These are phyloP conservation scores for Hypomecis punctinalis DNA, from an alignment of 2,888 invertebrate species.

Conservation along the genomic window DNA sequence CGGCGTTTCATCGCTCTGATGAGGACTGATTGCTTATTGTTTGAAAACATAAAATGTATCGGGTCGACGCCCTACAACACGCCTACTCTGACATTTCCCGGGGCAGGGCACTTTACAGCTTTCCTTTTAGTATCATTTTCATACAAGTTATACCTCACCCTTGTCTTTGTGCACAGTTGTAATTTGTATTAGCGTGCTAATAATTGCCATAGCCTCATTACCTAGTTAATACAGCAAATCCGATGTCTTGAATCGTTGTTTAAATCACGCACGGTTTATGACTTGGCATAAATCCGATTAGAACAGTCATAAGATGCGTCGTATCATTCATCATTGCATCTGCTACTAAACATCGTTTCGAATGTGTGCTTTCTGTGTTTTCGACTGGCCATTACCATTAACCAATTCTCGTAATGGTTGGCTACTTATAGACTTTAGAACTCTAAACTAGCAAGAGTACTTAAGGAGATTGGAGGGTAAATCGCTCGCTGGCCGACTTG, in stretches of 20 bases:
- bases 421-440: conserved; percentile 18
- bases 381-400: conserved; percentile 29
- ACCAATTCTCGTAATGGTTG: conserved; percentile 35
- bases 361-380: conserved; percentile 11
- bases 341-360: conserved; percentile 3
- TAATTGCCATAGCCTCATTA: conserved; percentile 48
- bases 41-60: conserved; percentile 63
- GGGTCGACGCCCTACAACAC: conserved; percentile 54
- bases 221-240: conserved; percentile 34
- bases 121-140: conserved; percentile 37
- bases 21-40: conserved; percentile 67
- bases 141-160: conserved; percentile 11
- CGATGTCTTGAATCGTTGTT: conserved; percentile 46
- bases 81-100: conserved; percentile 50
- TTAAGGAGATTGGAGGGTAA: conserved; percentile 47
- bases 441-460: conserved; percentile 28
- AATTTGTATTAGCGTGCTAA: conserved; percentile 16
- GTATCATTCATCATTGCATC: conserved; percentile 30
- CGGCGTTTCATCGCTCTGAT: conserved; percentile 42
- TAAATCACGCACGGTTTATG: conserved; percentile 53
- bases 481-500: conserved; percentile 48
- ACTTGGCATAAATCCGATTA: conserved; percentile 45
- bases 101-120: conserved; percentile 34
- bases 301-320: conserved; percentile 37
- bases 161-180: conserved; percentile 22